phyloP scores from a whole-genome alignment of 2,113 vertebrate genomes.

The Formicarius rufipectus region DNA sequence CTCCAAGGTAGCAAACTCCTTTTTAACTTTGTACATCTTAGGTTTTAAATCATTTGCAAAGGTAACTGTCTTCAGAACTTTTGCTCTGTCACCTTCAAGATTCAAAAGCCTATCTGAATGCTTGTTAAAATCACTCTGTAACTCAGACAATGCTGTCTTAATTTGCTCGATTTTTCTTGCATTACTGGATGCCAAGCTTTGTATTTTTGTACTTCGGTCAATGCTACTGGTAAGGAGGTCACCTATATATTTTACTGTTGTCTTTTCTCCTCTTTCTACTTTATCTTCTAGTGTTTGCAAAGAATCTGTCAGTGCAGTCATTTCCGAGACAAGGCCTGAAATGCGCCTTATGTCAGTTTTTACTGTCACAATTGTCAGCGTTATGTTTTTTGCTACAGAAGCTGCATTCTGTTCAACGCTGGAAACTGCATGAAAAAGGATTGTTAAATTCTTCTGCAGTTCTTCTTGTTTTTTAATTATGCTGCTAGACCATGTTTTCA shows the following conservation, averaged over 20 bases:
- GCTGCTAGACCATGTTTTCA: constrained; percentile 76
- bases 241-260: constrained; percentile 82
- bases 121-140: constrained; percentile 70
- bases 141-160: constrained; percentile 71
- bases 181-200: constrained; percentile 78
- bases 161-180: constrained; percentile 75
- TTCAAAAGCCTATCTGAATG: constrained; percentile 76
- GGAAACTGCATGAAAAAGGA: constrained; percentile 76
- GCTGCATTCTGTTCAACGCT: constrained; percentile 75
- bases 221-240: constrained; percentile 87
- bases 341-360: constrained; percentile 91
- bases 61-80: constrained; percentile 81
- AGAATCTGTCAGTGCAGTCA: constrained; percentile 76
- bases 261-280: constrained; percentile 77
- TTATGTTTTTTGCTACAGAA: constrained; percentile 76
- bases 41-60: constrained; percentile 93
- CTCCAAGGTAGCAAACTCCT: constrained; percentile 83
- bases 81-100: constrained; percentile 86
- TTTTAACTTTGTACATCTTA: constrained; percentile 83
- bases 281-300: constrained; percentile 80
- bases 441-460: constrained; percentile 76
- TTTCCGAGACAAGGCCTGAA: constrained; percentile 86
- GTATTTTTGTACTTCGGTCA: constrained; percentile 81
- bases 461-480: constrained; percentile 72
- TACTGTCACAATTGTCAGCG: constrained; percentile 77